Percentiles rank a stretch among this genome's conserved stretches.
These are phyloP conservation scores for Lates calcarifer DNA, from an alignment of 2,113 vertebrate genomes.

Conservation along the genomic window DNA sequence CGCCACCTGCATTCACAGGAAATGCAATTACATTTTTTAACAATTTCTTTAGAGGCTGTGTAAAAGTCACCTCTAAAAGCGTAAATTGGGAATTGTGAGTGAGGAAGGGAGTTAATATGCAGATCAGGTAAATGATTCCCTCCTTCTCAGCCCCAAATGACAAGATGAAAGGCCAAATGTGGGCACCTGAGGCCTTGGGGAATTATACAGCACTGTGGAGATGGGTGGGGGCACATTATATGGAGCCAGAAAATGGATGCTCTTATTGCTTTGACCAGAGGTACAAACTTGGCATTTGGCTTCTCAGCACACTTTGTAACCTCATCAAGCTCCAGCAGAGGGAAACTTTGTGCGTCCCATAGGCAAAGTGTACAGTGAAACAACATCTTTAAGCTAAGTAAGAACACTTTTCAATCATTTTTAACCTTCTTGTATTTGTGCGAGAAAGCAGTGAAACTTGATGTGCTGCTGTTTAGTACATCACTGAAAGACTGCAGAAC, in stretches of 20 bases:
- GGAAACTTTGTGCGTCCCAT: background rate
- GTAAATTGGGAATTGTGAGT: slow-evolving; percentile 19
- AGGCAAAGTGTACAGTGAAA: background rate
- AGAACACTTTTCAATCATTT: background rate
- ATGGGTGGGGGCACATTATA: slow-evolving; percentile 24
- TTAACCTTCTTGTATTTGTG: background rate
- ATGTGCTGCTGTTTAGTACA: background rate
- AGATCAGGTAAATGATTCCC: slow-evolving; percentile 18
- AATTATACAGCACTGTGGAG: background rate
- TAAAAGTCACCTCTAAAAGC: slow-evolving; percentile 56
- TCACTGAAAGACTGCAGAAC: background rate
- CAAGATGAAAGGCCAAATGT: slow-evolving; percentile 23
- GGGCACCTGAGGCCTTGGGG: slow-evolving; percentile 23
- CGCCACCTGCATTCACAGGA: background rate
- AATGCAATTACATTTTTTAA: slow-evolving; percentile 39
- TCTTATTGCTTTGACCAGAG: slow-evolving; percentile 40
- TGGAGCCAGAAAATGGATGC: slow-evolving; percentile 6
- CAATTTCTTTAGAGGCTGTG: slow-evolving; percentile 27
- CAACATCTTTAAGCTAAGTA: background rate
- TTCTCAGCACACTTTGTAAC: slow-evolving; percentile 1
- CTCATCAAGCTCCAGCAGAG: slow-evolving; percentile 16
- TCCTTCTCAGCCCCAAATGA: slow-evolving; percentile 9
- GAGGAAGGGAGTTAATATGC: slow-evolving; percentile 28
- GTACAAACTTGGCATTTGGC: too few species aligned
- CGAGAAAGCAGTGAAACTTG: background rate